These are phyloP conservation scores for Agonum fuliginosum DNA, from an alignment of 2,888 invertebrate species.

Conservation along the genomic window DNA sequence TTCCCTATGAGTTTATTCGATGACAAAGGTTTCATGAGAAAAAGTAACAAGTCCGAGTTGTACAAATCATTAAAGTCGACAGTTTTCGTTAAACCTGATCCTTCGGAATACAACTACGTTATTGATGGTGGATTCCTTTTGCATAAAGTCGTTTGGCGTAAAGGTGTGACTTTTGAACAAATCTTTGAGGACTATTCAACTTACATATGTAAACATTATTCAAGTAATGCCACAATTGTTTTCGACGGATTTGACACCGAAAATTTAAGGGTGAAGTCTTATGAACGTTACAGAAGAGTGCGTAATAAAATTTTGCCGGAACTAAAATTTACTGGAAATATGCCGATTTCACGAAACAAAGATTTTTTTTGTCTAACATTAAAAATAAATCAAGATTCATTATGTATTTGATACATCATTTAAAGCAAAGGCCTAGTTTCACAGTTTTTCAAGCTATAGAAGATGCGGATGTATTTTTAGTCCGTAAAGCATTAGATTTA, in stretches of 20 bases:
- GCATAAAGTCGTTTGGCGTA: background rate
- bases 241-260: background rate
- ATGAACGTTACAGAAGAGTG: constrained; percentile 33
- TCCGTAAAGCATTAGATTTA: background rate
- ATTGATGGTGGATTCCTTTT: background rate
- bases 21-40: background rate
- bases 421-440: background rate
- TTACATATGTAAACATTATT: background rate
- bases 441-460: constrained; percentile 20
- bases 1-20: background rate
- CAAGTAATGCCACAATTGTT: background rate
- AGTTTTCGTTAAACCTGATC: background rate
- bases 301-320: background rate
- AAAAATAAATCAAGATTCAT: constrained; percentile 18
- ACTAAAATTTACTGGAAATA: background rate
- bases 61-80: background rate
- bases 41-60: too few relatives aligned
- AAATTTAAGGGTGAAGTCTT: constrained; percentile 38
- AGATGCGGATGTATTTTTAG: constrained; percentile 16
- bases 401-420: background rate
- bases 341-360: background rate
- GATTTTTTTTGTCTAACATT: background rate
- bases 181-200: background rate
- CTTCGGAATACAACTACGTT: background rate
- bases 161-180: background rate